A percentile compares a stretch with the other conserved stretches of the same genome.
Evolutionary conservation across 2,797 vertebrate genomes (phyloP).

Genomic region (Bradypodion ventrale): DNA sequence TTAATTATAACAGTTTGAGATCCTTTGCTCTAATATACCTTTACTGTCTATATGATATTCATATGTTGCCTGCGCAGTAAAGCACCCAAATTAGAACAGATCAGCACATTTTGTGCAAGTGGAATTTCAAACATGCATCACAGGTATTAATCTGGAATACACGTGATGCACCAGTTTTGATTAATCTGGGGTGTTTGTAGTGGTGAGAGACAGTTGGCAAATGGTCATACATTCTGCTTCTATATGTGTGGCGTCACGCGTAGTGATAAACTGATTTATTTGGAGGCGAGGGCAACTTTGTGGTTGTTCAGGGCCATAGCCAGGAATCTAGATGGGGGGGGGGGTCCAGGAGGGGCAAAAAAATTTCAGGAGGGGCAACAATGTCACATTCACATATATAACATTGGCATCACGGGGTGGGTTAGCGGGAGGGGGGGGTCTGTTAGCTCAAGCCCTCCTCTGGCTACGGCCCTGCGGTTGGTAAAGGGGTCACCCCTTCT

Average conservation of each 20-base stretch:
- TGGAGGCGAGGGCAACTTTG: not conserved
- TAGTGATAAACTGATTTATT: not conserved
- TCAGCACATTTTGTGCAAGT: slow-evolving; percentile 3
- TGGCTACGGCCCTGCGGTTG: too few species aligned
- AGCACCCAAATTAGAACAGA: not conserved
- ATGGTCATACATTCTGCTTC: not conserved
- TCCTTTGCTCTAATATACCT: not conserved
- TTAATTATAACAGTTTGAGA: slow-evolving; percentile 12
- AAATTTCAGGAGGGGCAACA: too few species aligned
- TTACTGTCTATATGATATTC: not conserved
- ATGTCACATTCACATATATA: too few species aligned
- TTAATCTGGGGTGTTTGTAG: not conserved
- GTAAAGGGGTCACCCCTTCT: too few species aligned
- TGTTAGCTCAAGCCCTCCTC: too few species aligned
- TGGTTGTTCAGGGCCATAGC: too few species aligned
- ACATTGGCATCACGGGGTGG: too few species aligned
- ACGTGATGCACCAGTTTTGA: slow-evolving; percentile 1
- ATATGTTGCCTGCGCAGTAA: not conserved
- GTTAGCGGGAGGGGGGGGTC: too few species aligned
- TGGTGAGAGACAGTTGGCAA: not conserved
- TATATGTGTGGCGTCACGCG: not conserved
- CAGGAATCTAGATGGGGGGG: too few species aligned
- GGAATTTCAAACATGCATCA: slow-evolving; percentile 4
- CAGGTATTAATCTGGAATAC: not conserved
- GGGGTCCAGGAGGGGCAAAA: too few species aligned